phyloP scores from a whole-genome alignment of 2,888 invertebrate species.

The Selenia dentaria region DNA sequence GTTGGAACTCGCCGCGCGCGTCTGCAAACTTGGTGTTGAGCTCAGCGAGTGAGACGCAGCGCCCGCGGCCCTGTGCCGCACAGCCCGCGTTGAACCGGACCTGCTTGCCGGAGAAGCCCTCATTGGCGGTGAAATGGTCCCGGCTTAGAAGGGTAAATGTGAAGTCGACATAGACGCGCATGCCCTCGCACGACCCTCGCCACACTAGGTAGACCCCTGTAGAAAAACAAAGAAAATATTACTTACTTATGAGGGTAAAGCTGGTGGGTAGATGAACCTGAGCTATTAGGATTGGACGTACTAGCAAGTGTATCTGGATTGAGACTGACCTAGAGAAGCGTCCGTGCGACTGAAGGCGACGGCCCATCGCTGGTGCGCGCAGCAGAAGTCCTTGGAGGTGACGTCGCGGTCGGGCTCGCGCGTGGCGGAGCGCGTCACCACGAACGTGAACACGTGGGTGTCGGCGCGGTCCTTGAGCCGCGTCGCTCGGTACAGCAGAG shows the following conservation, averaged over 20 bases:
- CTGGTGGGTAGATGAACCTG: background rate
- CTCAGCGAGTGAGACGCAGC: slow-evolving; percentile 89
- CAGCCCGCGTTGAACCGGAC: slow-evolving; percentile 88
- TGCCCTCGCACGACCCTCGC: slow-evolving; percentile 89
- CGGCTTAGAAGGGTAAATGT: slow-evolving; percentile 91
- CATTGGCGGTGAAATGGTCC: slow-evolving; percentile 93
- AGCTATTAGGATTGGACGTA: too few species aligned
- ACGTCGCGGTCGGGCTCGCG: slow-evolving; percentile 92
- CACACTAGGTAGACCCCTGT: slow-evolving; percentile 91
- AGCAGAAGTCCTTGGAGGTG: slow-evolving; percentile 92
- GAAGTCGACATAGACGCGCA: slow-evolving; percentile 91
- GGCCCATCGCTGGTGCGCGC: slow-evolving; percentile 93
- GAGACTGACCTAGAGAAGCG: slow-evolving; percentile 84
- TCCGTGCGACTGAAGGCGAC: slow-evolving; percentile 91
- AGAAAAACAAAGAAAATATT: slow-evolving; percentile 42
- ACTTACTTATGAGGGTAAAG: background rate
- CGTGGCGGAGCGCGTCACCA: slow-evolving; percentile 91
- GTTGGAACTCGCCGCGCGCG: slow-evolving; percentile 91
- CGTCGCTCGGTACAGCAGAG: slow-evolving; percentile 92
- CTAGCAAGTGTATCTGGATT: too few species aligned
- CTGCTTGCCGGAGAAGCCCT: slow-evolving; percentile 91
- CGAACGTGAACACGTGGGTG: slow-evolving; percentile 93
- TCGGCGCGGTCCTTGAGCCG: slow-evolving; percentile 92
- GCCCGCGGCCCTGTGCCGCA: slow-evolving; percentile 89
- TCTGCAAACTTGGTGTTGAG: slow-evolving; percentile 90